Evolutionary conservation across 2,888 invertebrate genomes (phyloP), one percentile per base, ranked within the genome.

Genomic region (Danaus chrysippus): DNA sequence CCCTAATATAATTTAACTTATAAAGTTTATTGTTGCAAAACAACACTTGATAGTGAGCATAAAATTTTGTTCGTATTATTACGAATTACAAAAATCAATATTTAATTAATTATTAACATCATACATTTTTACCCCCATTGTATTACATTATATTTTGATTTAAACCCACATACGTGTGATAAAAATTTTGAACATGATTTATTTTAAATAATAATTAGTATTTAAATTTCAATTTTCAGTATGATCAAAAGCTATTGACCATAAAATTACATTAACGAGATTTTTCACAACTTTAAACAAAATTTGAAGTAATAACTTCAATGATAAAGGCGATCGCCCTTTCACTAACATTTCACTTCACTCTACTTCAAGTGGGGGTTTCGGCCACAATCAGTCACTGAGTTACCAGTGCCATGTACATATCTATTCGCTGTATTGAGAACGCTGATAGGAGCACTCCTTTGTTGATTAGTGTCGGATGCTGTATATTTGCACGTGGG

Each of bases 401-500:
- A 54, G 58, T 54, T 53, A 53, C 55, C 52, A 58, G 66, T 64
- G 62, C 56, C 58, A 64, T 66, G 66, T 56, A 60, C 61, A 59
- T 63, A n/a, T 41, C 19, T 46, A 61, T 43, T 58, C 68, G 91
- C 91, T 0, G 91, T 91, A 43, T 69, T 90, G 73, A 71, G 91
- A 61, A 90, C 90, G 67, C 78, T 91, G 34, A 89, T 90, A 0
- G 86, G 87, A 1, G 91, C 89, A n/a, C 73, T n/a, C n/a, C n/a
- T n/a, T n/a, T n/a, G n/a, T n/a, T n/a, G n/a, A 3, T 69, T 90
- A n/a, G 88, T 86, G 15, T 88, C 89, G 10, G 87, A 90, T 64
- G 90, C 89, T n/a, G 89, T 91, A 3, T 91, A 90, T 75, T 76
- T 88, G 71, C 86, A 90, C 79, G 91, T 90, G 67, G 72, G 76